phyloP scores from a whole-genome alignment of 1,140 invertebrate genomes.

The Oedothorax gibbosus region DNA sequence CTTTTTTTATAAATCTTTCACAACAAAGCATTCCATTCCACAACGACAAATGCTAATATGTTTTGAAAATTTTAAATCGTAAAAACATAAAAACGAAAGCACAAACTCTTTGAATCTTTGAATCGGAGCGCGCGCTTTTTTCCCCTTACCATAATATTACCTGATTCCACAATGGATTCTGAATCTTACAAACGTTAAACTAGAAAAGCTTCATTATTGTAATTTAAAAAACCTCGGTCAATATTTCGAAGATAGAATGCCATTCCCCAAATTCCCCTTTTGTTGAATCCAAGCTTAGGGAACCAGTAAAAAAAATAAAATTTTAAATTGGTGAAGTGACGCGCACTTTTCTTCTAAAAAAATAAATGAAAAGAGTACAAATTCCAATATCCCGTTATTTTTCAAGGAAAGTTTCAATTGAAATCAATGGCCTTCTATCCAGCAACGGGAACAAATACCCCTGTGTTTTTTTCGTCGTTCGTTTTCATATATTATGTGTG shows the following conservation, averaged over 20 bases:
- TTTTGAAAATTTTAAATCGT: too few species aligned
- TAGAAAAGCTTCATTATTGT: background rate
- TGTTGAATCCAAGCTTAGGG: slow-evolving; percentile 1
- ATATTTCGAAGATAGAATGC: slow-evolving; percentile 12
- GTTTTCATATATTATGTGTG: slow-evolving; percentile 10
- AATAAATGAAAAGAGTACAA: slow-evolving; percentile 34
- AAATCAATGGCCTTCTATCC: slow-evolving; percentile 30
- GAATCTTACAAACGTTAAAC: background rate
- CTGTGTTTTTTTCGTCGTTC: slow-evolving; percentile 12
- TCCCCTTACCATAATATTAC: too few species aligned
- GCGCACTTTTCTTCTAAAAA: slow-evolving; percentile 35
- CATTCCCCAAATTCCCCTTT: slow-evolving; percentile 22
- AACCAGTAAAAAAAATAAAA: slow-evolving; percentile 3
- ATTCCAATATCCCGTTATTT: slow-evolving; percentile 47
- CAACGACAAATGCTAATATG: too few species aligned
- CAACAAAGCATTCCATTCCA: too few species aligned
- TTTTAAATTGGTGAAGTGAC: slow-evolving; percentile 34
- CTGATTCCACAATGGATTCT: too few species aligned
- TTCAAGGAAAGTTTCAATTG: slow-evolving; percentile 40
- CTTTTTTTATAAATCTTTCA: too few species aligned
- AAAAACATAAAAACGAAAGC: too few species aligned
- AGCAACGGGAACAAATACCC: slow-evolving; percentile 32
- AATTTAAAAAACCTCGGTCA: background rate
- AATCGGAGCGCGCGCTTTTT: too few species aligned
- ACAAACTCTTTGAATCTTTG: too few species aligned